Evolutionary conservation across 2,113 vertebrate genomes (phyloP), one percentile per base, ranked within the genome.

Genomic region (Thymallus thymallus): DNA sequence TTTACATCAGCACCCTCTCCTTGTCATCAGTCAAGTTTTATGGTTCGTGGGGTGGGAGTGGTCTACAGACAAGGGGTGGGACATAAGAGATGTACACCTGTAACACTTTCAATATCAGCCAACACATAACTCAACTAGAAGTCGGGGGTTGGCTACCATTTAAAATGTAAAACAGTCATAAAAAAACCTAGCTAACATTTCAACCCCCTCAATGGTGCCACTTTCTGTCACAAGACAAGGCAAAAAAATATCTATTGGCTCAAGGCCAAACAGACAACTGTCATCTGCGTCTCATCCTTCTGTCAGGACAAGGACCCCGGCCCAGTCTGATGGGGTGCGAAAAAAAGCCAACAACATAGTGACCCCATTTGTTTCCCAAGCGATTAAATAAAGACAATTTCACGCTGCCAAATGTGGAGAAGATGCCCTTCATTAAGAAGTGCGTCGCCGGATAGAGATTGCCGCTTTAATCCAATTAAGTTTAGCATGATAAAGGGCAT

Each of bases 301-400:
- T 23, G 56, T 55, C 51, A 23, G 56, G 20, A 58, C 12, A 14
- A 20, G 18, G 56, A 22, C 56, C 77, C 76, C 35, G 24, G 35
- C 51, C 48, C 48, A 62, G 69, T 58, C 68, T 68, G 58, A 51
- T 68, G 35, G 26, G 26, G 74, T 78, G 26, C 2, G 48, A 55
- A 69, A 61, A 62, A 41, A 68, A n/a, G n/a, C n/a, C n/a, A n/a
- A n/a, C n/a, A n/a, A n/a, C n/a, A 66, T 20, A 14, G 66, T 84
- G 84, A 82, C 84, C 85, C 79, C 81, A 71, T 87, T 90, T 81
- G 85, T 87, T 86, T 89, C 78, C 74, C 79, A 70, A 72, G 60
- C 79, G 26, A 88, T 92, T 92, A 87, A 90, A 91, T 90, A 88
- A 89, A 91, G 84, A 76, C 76, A 29, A 92, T 89, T 93, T 90